Percentiles rank a stretch among this genome's conserved stretches.
These are phyloP conservation scores for Apodemia hepburni DNA, from an alignment of 2,888 invertebrate species.

Conservation along the genomic window DNA sequence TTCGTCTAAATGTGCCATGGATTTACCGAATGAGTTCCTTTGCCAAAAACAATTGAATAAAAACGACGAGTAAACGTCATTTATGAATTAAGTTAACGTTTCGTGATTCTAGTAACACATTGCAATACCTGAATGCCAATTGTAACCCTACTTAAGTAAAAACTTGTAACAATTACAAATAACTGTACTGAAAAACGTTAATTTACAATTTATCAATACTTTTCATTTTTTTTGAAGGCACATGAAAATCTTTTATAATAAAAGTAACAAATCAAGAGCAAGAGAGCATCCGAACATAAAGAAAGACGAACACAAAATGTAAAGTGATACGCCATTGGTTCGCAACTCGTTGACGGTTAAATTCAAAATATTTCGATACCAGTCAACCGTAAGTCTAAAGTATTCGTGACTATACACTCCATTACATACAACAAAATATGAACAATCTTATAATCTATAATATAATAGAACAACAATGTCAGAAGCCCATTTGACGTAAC, in stretches of 20 bases:
- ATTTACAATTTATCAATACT: constrained; percentile 57
- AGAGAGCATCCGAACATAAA: constrained; percentile 21
- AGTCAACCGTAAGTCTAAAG: background rate
- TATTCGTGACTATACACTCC: constrained; percentile 21
- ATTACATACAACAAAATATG: constrained; percentile 43
- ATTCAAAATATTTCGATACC: constrained; percentile 3
- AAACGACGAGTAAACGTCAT: constrained; percentile 22
- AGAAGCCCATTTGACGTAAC: constrained; percentile 42
- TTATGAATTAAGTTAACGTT: constrained; percentile 14
- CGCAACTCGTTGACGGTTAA: background rate
- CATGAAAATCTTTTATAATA: constrained; percentile 75
- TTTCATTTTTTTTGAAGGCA: constrained; percentile 72
- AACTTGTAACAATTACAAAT: constrained; percentile 64
- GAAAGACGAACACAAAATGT: background rate
- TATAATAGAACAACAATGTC: constrained; percentile 70
- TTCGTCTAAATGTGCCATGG: constrained; percentile 29
- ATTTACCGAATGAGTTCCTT: constrained; percentile 5
- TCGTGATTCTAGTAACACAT: constrained; percentile 36
- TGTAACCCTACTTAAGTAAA: constrained; percentile 58
- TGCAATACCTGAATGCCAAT: constrained; percentile 49
- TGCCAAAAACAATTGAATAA: constrained; percentile 5
- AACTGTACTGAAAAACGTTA: constrained; percentile 62
- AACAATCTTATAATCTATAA: constrained; percentile 59
- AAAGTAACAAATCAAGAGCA: constrained; percentile 52
- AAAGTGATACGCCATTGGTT: constrained; percentile 3